Base-by-base conservation (phyloP, 2,888 invertebrate genomes). In the Prenolepis imparis region DNA sequence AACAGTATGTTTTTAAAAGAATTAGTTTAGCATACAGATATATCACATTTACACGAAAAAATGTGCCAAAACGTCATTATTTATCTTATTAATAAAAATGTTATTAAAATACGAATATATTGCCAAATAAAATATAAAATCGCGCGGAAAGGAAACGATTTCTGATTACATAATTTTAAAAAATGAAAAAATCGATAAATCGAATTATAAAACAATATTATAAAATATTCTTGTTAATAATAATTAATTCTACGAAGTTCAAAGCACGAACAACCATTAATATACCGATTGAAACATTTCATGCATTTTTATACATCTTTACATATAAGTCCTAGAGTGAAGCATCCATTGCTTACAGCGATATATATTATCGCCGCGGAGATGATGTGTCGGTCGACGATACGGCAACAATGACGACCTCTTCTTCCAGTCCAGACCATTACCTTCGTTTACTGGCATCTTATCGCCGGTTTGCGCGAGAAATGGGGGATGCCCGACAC, bases 401-500 rank as follows among this genome's bases (percentile, higher is more conserved):
- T 90, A 90, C 89, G 87, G 84, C 72, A 61, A 84, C 84, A 66
- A 83, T 52, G 36, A 78, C 87, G 67, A 82, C 57, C 83, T 83
- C 91, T 89, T 91, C 91, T 91, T 89, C 82, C 89, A 83, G 89
- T 92, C 89, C 92, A 91, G 92, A 89, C 91, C 92, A 93, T 93
- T 93, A 92, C 92, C 92, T 90, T 88, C 91, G 88, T 91, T 91
- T 90, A 90, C 61, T 87, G 86, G 87, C 91, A 91, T 89, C 92
- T 93, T 92, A 93, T 93, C 92, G 90, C 90, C 84, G 82, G 78
- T 82, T 86, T 74, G 66, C 72, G 39, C 52, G 52, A 66, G 61
- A 75, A 78, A 73, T 61, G 63, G 74, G 78, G 74, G 9, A 41
- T 18, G 64, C 28, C 57, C 70, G 8, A 6, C 3, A 32, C 68